A percentile compares a stretch with the other conserved stretches of the same genome.
phyloP scores from a whole-genome alignment of 1,140 invertebrate species.

The Pseudobourletiella spinata region DNA sequence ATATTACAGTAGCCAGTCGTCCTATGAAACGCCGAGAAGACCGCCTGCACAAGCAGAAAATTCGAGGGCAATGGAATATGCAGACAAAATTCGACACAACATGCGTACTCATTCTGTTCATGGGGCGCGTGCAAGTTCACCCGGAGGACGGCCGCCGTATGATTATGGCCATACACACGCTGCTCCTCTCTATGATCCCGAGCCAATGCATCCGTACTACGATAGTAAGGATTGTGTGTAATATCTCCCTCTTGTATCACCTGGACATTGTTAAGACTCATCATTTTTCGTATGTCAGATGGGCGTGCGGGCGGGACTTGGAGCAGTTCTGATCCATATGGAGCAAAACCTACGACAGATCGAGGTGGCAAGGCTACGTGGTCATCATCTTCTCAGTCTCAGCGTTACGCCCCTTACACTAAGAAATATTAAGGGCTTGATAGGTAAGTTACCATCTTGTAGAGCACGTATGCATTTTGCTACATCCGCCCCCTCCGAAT shows the following conservation, averaged over 20 bases:
- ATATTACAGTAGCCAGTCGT: neutral
- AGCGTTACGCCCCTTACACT: slow-evolving; percentile 16
- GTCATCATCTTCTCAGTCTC: slow-evolving; percentile 1
- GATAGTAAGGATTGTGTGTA: neutral
- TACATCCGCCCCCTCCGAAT: too few species aligned
- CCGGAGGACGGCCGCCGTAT: neutral
- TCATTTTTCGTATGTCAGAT: neutral
- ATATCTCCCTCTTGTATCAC: neutral
- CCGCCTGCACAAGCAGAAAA: neutral
- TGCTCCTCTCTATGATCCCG: neutral
- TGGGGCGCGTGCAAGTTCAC: neutral
- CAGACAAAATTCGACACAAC: slow-evolving; percentile 8
- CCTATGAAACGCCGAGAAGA: neutral
- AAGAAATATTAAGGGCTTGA: slow-evolving; percentile 9
- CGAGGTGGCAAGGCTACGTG: slow-evolving; percentile 5
- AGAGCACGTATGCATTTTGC: too few species aligned
- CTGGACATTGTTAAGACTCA: neutral
- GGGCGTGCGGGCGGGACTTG: slow-evolving; percentile 6
- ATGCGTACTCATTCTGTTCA: neutral
- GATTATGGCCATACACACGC: slow-evolving; percentile 5
- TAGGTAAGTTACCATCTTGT: too few species aligned
- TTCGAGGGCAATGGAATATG: slow-evolving; percentile 11
- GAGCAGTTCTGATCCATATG: neutral
- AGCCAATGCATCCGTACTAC: neutral
- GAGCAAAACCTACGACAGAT: neutral